These are phyloP conservation scores for Zosterops japonicus DNA, from an alignment of 2,113 vertebrate species.

Conservation along the genomic window DNA sequence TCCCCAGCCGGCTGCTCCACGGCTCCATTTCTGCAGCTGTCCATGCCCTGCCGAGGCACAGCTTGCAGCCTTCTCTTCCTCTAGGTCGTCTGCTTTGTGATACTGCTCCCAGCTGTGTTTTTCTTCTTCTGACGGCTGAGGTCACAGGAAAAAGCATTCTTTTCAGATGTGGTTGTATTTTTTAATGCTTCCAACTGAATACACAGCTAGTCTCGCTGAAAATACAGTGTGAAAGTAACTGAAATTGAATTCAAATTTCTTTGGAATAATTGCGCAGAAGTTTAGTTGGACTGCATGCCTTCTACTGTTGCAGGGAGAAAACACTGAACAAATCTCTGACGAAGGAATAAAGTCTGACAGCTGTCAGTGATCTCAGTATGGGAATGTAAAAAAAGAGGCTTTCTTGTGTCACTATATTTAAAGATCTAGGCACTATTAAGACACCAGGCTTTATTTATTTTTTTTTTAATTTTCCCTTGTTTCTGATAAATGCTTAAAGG, in stretches of 20 bases:
- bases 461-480: neutral
- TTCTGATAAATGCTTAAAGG: neutral
- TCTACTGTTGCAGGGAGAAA: neutral
- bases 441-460: neutral
- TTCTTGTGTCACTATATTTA: neutral
- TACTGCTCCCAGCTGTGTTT: slow-evolving; percentile 64
- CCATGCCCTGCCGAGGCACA: slow-evolving; percentile 24
- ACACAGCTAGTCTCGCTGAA: neutral
- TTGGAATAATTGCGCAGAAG: neutral
- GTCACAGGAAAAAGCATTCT: slow-evolving; percentile 52
- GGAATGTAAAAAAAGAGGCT: neutral
- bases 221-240: neutral
- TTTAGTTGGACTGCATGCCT: neutral
- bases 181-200: slow-evolving; percentile 21
- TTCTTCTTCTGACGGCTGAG: slow-evolving; percentile 38
- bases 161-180: neutral
- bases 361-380: neutral
- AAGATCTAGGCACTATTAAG: neutral
- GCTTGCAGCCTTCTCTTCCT: slow-evolving; percentile 50
- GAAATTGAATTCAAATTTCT: neutral
- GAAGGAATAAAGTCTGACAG: neutral
- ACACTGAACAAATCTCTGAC: neutral
- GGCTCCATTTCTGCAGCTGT: slow-evolving; percentile 53
- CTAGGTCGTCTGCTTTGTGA: slow-evolving; percentile 39
- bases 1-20: neutral